Base-by-base conservation (phyloP, 2,113 vertebrate species). In the Ginglymostoma cirratum region DNA sequence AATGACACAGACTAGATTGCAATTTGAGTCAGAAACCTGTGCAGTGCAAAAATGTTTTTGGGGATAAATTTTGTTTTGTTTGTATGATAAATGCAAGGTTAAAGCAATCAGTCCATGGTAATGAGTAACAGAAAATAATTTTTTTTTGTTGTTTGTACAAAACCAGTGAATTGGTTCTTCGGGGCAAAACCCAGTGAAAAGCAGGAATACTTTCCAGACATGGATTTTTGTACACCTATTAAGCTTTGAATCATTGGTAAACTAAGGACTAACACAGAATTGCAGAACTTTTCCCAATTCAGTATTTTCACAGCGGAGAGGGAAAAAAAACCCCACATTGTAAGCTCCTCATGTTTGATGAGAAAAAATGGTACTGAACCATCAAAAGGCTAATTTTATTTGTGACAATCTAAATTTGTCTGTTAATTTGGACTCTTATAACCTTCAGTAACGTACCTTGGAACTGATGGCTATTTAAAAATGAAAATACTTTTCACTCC, bases 141-240 rank as follows among this genome's bases (percentile, higher is more conserved):
- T 95, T 72, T 90, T 94, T 95, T 70, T 95, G 69, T 27, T 48
- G 48, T 95, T 95, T 72, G 55, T 61, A 61, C 55, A 72, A 72
- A 72, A 95, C 14, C 24, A 95, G 52, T 95, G 45, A 95, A 95
- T 72, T 38, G 15, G 12, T 95, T 72, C 67, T 76, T 72, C 30
- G 10, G 94, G 42, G 14, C 24, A 70, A 93, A 48, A 72, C 12
- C 38, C 23, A 48, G 45, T 95, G 67, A 95, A 24, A 24, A 76
- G 23, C 69, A 52, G 27, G 69, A 15, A 17, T 27, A 38, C 42
- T 72, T 95, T 27, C 10, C 69, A 72, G 21, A 67, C 45, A 4
- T 94, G 66, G 70, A 70, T 72, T 8, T 38, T 27, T 42, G 24
- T 42, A 14, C 24, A 76, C 67, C 94, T 95, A 76, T 95, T 76